These are phyloP conservation scores for Alauda arvensis DNA, from an alignment of 2,797 vertebrate genomes.

Conservation along the genomic window DNA sequence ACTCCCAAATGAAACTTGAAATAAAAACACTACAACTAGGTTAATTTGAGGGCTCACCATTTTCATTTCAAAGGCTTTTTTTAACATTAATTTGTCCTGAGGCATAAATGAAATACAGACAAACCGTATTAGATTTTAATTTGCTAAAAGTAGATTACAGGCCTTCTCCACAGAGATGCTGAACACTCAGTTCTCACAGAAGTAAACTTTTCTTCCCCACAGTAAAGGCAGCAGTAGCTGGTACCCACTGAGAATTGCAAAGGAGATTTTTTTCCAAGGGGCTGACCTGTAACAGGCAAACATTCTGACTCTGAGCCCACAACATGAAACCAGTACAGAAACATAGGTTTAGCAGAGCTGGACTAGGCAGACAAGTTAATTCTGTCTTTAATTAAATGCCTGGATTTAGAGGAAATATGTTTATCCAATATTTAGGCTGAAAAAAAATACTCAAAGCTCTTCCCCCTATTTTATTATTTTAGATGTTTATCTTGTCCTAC, in stretches of 20 bases:
- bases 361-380: neutral
- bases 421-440: neutral
- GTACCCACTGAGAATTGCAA: neutral
- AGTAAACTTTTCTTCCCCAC: neutral
- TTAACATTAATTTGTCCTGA: conserved; percentile 39
- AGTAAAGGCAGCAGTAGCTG: neutral
- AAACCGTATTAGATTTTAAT: conserved; percentile 5
- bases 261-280: neutral
- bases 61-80: conserved; percentile 40
- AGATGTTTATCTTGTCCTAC: neutral
- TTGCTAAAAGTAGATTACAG: conserved; percentile 35
- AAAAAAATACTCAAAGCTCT: neutral
- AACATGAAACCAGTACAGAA: neutral
- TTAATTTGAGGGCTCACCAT: conserved; percentile 30
- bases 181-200: neutral
- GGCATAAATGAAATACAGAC: conserved; percentile 32
- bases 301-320: neutral
- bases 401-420: neutral
- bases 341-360: neutral
- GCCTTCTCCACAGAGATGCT: neutral
- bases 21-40: conserved; percentile 44
- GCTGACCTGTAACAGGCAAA: neutral
- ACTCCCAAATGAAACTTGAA: conserved; percentile 33
- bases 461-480: neutral
- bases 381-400: neutral